A percentile compares a stretch with the other conserved stretches of the same genome.
These are phyloP conservation scores for Achroia grisella DNA, from an alignment of 1,140 invertebrate genomes.

Conservation along the genomic window DNA sequence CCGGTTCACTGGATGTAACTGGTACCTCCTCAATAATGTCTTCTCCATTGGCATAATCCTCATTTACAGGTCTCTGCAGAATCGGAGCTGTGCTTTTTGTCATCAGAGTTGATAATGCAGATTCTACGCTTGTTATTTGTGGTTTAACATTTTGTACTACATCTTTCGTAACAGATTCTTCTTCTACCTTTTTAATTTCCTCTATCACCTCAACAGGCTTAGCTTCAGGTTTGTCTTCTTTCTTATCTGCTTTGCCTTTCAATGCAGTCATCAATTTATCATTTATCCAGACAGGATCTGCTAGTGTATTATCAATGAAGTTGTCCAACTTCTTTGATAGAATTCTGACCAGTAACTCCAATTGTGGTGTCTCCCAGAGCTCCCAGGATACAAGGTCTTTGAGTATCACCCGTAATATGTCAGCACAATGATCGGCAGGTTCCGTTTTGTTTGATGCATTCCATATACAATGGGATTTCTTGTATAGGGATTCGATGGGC, in stretches of 20 bases:
- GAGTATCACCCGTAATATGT: conserved; percentile 74
- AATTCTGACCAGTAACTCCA: conserved; percentile 76
- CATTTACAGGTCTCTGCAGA: conserved; percentile 28
- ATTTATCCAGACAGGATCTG: conserved; percentile 73
- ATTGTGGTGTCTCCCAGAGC: conserved; percentile 78
- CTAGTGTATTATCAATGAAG: conserved; percentile 63
- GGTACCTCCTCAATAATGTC: conserved; percentile 27
- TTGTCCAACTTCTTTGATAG: conserved; percentile 74
- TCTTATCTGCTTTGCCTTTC: conserved; percentile 14
- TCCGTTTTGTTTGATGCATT: conserved; percentile 53
- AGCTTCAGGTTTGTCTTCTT: conserved; percentile 12
- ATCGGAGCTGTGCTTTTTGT: conserved; percentile 33
- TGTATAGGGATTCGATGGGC: conserved; percentile 43
- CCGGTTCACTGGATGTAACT: conserved; percentile 24
- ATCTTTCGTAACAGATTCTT: too few relatives aligned
- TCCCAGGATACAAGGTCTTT: conserved; percentile 79
- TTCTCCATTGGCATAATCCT: conserved; percentile 5
- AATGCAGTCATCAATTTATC: conserved; percentile 54
- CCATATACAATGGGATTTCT: conserved; percentile 46
- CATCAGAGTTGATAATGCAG: conserved; percentile 18
- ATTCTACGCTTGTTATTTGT: conserved; percentile 12
- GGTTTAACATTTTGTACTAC: conserved; percentile 3
- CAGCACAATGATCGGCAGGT: conserved; percentile 74
- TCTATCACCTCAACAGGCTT: conserved; percentile 6
- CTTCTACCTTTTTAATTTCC: conserved; percentile 1